Conservation (phyloP, 2,888 invertebrate species). For the Orthosia cruda region DNA sequence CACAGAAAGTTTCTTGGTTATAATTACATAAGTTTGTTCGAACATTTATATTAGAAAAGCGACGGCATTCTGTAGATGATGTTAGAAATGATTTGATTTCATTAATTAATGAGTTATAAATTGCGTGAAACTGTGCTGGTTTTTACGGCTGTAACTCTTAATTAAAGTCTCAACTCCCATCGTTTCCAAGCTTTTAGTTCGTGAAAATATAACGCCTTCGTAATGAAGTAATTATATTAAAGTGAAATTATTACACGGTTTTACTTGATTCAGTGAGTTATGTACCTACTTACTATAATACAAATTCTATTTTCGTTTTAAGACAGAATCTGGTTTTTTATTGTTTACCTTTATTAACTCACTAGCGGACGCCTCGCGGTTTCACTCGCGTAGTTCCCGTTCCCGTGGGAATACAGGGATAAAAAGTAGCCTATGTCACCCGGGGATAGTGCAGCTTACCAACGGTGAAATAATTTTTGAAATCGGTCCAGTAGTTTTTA, state of each 20-base stretch:
- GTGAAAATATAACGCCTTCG: slow-evolving; percentile 30
- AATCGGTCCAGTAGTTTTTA: no score
- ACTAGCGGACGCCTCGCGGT: no score
- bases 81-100: slow-evolving; percentile 39
- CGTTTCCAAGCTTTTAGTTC: slow-evolving; percentile 30
- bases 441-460: no score
- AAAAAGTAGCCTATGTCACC: no score
- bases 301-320: neutral
- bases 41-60: slow-evolving; percentile 15
- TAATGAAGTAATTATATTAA: slow-evolving; percentile 31
- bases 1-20: slow-evolving; percentile 39
- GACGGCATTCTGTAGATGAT: slow-evolving; percentile 32
- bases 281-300: neutral
- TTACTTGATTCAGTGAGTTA: neutral
- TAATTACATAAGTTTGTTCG: slow-evolving; percentile 49
- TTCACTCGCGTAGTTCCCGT: no score
- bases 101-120: slow-evolving; percentile 42
- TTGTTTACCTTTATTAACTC: neutral
- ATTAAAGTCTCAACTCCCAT: slow-evolving; percentile 49
- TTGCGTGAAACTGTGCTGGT: slow-evolving; percentile 26
- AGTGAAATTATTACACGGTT: slow-evolving; percentile 10
- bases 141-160: slow-evolving; percentile 50
- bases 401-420: no score
- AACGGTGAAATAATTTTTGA: no score
- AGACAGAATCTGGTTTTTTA: neutral